Evolutionary conservation across 2,888 invertebrate genomes (phyloP).

Genomic region (Silvanus unidentatus): DNA sequence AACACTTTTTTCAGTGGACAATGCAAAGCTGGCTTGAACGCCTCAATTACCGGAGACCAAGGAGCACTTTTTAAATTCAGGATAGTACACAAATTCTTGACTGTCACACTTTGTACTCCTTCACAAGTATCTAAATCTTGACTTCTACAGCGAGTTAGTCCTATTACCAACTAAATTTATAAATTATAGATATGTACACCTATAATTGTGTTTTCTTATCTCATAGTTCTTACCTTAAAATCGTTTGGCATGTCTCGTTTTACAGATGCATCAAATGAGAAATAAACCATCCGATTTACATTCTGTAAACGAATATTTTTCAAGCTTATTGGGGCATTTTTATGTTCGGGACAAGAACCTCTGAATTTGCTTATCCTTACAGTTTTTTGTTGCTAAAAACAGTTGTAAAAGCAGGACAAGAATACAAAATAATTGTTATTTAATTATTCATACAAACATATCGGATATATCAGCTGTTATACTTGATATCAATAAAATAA

Average conservation of each 20-base stretch:
- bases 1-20: background rate
- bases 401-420: too few species aligned
- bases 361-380: background rate
- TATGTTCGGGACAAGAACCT: background rate
- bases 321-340: background rate
- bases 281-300: background rate
- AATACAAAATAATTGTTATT: too few species aligned
- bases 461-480: too few species aligned
- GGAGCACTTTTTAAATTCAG: constrained; percentile 15
- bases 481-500: too few species aligned
- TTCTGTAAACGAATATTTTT: background rate
- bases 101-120: constrained; percentile 27
- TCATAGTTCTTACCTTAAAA: background rate
- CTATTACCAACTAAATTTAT: constrained; percentile 24
- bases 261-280: background rate
- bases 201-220: too few species aligned
- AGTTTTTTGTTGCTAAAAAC: background rate
- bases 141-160: constrained; percentile 26
- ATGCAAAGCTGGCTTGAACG: background rate
- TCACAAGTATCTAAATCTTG: constrained; percentile 35
- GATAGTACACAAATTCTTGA: constrained; percentile 28
- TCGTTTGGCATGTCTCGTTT: background rate
- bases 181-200: background rate
- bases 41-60: background rate
- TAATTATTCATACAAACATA: too few species aligned